Evolutionary conservation across 1,140 invertebrate species (phyloP), one percentile per base, ranked within the genome.

Genomic region (Popillia japonica): DNA sequence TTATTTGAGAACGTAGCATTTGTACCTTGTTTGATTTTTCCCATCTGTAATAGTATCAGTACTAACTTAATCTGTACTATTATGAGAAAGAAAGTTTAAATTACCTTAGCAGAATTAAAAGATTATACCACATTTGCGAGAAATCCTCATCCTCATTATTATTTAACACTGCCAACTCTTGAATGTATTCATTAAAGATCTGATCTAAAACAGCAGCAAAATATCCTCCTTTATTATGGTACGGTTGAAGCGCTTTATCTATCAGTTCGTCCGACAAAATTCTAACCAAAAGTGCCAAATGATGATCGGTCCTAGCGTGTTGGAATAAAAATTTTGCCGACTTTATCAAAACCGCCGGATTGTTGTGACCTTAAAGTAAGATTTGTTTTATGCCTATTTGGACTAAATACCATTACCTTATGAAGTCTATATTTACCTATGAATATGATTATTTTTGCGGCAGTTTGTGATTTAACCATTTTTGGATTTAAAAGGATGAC

Each of bases 261-360:
- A 85, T 81, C 61, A 86, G 78, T 75, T 86, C 86, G 42, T 83
- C 82, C 34, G 80, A 82, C 78, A 90, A 86, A 44, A 90, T 89
- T 40, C 89, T 86, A 0, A 91, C 87, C 8, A 91, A 81, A 3
- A 90, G 83, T 0, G 88, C 88, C 61, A 91, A 81, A 0, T 90
- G 90, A 34, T 88, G 85, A 48, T 89, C 87, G 41, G 85, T 87
- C 72, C 86, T 87, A 0, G 89, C 88, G 80, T 90, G 87, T 82
- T 90, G 87, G 0, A 92, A 84, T 6, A 91, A 80, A 80, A 87
- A 90, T 77, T 88, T 88, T 17, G 89, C 85, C 9, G 88, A 88
- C 81, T 87, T 88, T 0, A 90, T 86, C 64, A 90, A 87, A 76
- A 89, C 85, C n/a, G 88, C 87, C 20, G 89, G 88, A 78, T 90